phyloP scores from a whole-genome alignment of 1,140 invertebrate species.

The Temnothorax nylanderi region DNA sequence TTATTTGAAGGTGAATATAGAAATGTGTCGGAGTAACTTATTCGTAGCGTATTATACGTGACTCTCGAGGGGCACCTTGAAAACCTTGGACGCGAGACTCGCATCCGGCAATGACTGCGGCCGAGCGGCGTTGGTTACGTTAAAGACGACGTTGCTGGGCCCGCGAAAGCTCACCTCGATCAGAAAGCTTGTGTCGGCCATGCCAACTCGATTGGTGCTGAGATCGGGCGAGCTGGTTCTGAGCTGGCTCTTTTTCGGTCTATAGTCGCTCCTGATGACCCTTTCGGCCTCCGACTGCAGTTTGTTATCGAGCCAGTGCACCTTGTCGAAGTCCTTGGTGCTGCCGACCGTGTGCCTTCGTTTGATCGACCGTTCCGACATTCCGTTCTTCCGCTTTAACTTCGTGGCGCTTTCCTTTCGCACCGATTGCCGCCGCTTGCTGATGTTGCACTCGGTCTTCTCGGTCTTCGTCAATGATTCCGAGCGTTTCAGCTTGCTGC shows the following conservation, averaged over 20 bases:
- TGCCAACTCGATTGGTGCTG: constrained; percentile 84
- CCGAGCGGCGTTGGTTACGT: constrained; percentile 84
- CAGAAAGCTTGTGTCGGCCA: constrained; percentile 83
- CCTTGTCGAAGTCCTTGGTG: constrained; percentile 93
- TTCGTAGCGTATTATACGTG: constrained; percentile 83
- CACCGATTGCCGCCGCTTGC: constrained; percentile 88
- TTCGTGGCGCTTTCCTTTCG: constrained; percentile 87
- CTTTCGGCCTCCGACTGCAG: constrained; percentile 85
- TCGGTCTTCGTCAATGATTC: constrained; percentile 92
- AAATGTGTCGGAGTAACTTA: neutral
- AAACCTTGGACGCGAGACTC: constrained; percentile 84
- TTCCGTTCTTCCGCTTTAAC: constrained; percentile 91
- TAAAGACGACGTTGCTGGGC: constrained; percentile 86
- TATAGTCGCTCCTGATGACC: constrained; percentile 84
- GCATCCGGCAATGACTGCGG: constrained; percentile 87
- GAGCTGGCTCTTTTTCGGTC: constrained; percentile 85
- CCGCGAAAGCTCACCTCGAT: constrained; percentile 86
- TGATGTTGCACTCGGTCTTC: constrained; percentile 93
- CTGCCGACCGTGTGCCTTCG: constrained; percentile 96
- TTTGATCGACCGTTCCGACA: constrained; percentile 92
- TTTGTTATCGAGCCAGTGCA: constrained; percentile 87
- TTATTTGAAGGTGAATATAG: neutral
- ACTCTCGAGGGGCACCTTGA: constrained; percentile 87
- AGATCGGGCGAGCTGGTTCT: constrained; percentile 89
- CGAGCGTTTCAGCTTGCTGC: constrained; percentile 87